These are phyloP conservation scores for Strigamia crassipes DNA, from an alignment of 2,888 invertebrate species.

Conservation along the genomic window DNA sequence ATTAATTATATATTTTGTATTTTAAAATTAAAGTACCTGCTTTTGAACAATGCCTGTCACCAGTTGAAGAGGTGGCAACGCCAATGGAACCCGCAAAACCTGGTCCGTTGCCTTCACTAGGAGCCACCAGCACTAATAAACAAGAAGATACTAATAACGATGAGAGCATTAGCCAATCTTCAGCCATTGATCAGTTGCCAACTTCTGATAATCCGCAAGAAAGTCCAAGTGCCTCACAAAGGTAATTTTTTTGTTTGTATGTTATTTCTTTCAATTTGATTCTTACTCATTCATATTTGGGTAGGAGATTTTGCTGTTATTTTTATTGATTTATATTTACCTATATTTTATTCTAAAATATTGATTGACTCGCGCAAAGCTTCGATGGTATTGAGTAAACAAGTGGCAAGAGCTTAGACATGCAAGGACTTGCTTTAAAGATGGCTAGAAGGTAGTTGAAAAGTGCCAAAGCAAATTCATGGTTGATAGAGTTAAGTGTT, in stretches of 20 bases:
- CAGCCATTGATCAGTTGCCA: conserved; percentile 30
- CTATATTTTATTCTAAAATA: background rate
- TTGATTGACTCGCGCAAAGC: background rate
- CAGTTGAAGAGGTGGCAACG: background rate
- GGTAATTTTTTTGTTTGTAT: background rate
- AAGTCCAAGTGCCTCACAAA: conserved; percentile 15
- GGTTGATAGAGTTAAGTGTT: conserved; percentile 35
- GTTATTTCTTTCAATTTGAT: background rate
- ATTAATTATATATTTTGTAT: background rate
- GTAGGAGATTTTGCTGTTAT: background rate
- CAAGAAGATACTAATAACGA: conserved; percentile 5
- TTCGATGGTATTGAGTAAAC: conserved; percentile 10
- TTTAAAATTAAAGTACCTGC: background rate
- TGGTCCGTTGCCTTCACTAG: background rate
- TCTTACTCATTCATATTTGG: background rate
- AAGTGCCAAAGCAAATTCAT: conserved; percentile 35
- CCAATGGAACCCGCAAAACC: background rate
- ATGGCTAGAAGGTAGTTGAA: background rate
- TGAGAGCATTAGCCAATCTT: conserved; percentile 13
- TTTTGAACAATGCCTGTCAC: conserved; percentile 5
- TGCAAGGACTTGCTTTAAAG: conserved; percentile 27
- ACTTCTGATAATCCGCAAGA: conserved; percentile 7
- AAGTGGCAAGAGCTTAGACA: conserved; percentile 13
- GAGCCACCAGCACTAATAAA: background rate
- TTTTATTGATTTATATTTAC: background rate